Evolutionary conservation across 1,140 invertebrate genomes (phyloP), one percentile per base, ranked within the genome.

Genomic region (Brachionus plicatilis): DNA sequence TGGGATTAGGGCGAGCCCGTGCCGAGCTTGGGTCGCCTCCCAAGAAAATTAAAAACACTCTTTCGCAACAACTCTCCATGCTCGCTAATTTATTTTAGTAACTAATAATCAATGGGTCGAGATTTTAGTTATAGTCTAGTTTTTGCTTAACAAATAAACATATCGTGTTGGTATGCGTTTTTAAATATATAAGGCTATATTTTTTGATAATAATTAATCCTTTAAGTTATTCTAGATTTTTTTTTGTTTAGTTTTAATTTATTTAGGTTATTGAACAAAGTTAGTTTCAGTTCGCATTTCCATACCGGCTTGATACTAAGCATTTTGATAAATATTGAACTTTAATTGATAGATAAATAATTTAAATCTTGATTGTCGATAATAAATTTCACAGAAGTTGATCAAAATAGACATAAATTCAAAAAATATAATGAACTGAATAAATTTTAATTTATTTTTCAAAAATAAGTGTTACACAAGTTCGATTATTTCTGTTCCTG

Each of bases 201-300:
- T 68, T 68, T 68, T 68, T 68, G 66, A 75, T 75, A 75, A 75
- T 75, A 43, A 75, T 75, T 75, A 75, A 75, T 75, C 70, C 70
- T 75, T 75, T 75, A 41, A 68, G 66, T 68, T 68, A 68, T 68
- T 75, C 41, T 75, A 43, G 41, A 17, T 75, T 43, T 75, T 20
- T n/a, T 75, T 75, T 75, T 75, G 41, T 75, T 75, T 75, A 37
- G 37, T 70, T 70, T 70, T 41, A 70, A 70, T 75, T 75, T 75
- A 75, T 75, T 75, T 75, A 75, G 70, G 70, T 75, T 75, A 75
- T 75, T 75, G 70, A 43, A 75, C 37, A 75, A 75, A 75, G 70
- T 75, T 75, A 75, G 41, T 17, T 75, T 75, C 41, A 75, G 41
- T 43, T 75, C 70, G 33, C 53, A 60, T 60, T 60, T 1, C 53